Percentiles rank a stretch among this genome's conserved stretches.
Conservation (phyloP, 2,888 invertebrate genomes). For the Petrolisthes cinctipes region DNA sequence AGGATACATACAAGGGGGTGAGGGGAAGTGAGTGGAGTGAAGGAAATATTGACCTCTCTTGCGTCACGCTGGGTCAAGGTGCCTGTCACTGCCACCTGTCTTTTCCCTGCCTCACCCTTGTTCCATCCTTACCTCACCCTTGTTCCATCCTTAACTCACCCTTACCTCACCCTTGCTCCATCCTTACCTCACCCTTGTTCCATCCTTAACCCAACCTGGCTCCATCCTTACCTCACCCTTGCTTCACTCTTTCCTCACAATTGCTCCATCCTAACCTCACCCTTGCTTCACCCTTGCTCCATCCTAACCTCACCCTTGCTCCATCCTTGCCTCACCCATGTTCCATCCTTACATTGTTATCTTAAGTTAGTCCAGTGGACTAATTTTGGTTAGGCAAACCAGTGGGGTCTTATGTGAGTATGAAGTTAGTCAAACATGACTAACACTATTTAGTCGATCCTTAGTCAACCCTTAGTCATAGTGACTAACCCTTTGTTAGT, state of each 20-base stretch:
- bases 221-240: background rate
- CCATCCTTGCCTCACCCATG: background rate
- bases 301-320: background rate
- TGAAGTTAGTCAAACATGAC: no score
- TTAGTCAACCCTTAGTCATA: no score
- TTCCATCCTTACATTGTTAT: no score
- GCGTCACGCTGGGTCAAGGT: slow-evolving; percentile 36
- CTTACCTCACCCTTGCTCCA: background rate
- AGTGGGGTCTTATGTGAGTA: no score
- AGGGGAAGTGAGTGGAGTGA: background rate
- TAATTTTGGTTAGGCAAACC: no score
- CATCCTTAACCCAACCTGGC: background rate
- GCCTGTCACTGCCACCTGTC: slow-evolving; percentile 45
- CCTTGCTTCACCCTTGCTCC: background rate
- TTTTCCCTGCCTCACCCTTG: slow-evolving; percentile 36
- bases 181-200: background rate
- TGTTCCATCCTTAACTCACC: background rate
- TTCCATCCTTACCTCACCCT: background rate
- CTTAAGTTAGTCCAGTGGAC: no score
- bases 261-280: background rate
- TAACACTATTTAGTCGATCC: no score
- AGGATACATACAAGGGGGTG: no score
- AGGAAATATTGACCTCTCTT: slow-evolving; percentile 33
- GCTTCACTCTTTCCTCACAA: background rate
- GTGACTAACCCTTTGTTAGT: no score